Evolutionary conservation across 1,140 invertebrate species (phyloP), one percentile per base, ranked within the genome.

Genomic region (Drosophila varians): DNA sequence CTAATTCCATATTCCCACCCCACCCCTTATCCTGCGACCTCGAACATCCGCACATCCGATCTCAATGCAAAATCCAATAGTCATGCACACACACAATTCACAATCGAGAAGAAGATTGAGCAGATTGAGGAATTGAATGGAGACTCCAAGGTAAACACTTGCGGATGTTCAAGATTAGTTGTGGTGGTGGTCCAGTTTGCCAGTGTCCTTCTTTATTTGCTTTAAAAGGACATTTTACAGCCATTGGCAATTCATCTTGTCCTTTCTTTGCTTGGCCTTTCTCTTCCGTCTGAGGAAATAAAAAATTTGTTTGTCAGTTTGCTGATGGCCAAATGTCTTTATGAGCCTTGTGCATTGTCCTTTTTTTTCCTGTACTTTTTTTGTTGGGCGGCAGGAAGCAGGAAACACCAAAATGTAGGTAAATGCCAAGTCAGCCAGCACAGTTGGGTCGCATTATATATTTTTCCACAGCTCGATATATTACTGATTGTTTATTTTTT

Each of bases 211-310:
- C 43, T 54, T 18, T 73, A 55, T 84, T 84, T 76, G 82, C 82
- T 80, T 87, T 87, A 84, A 84, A 68, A 87, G 80, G 80, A 84
- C 76, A 84, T 73, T 87, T 75, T 64, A 38, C 70, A 76, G 79
- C 82, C 83, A 74, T 58, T 36, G 82, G 72, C 80, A 73, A 87
- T 87, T 84, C 78, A 87, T 84, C 80, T 87, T 86, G 52, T 62
- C 55, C 56, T 48, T 46, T 75, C 38, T 56, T 53, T 34, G 69
- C 52, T 23, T 60, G 53, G 65, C 42, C 36, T 38, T 38, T 38
- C 12, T 38, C 36, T 38, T 38, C 36, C 14, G 36, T 16, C 36
- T 53, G 54, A 60, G 80, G 54, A 73, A 69, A 80, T 80, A 73
- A 61, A 69, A 80, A 84, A 80, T 86, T 80, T 84, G 76, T 84